Evolutionary conservation across 1,140 invertebrate genomes (phyloP).

Genomic region (Hirudo medicinalis): DNA sequence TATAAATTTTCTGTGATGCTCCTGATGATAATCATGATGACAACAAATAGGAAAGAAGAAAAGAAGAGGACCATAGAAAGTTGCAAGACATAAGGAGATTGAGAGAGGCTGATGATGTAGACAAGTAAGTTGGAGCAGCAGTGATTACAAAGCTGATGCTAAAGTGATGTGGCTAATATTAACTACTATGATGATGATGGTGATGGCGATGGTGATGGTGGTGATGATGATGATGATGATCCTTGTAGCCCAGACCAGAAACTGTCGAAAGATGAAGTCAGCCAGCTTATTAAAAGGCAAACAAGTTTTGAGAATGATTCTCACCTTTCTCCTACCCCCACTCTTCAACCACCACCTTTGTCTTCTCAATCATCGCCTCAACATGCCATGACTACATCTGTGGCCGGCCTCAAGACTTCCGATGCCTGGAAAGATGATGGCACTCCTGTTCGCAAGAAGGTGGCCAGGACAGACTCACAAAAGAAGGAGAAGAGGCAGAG

Average conservation of each 20-base stretch:
- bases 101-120: constrained; percentile 44
- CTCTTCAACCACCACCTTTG: constrained; percentile 26
- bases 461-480: constrained; percentile 24
- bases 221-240: constrained; percentile 3
- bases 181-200: background rate
- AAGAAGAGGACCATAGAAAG: constrained; percentile 54
- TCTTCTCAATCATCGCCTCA: constrained; percentile 10
- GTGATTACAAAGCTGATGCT: background rate
- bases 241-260: constrained; percentile 1
- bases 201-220: background rate
- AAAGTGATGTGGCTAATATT: constrained; percentile 19
- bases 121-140: constrained; percentile 19
- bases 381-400: constrained; percentile 22
- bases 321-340: constrained; percentile 17
- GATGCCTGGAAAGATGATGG: constrained; percentile 18
- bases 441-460: constrained; percentile 11
- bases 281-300: constrained; percentile 20
- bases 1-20: too few species aligned
- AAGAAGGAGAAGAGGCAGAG: constrained; percentile 54
- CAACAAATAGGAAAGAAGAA: constrained; percentile 48
- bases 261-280: constrained; percentile 13
- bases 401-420: constrained; percentile 14
- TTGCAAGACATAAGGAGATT: constrained; percentile 48
- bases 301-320: constrained; percentile 25
- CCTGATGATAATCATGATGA: constrained; percentile 13